phyloP scores from a whole-genome alignment of 1,140 invertebrate genomes.

The Ladona fulva region DNA sequence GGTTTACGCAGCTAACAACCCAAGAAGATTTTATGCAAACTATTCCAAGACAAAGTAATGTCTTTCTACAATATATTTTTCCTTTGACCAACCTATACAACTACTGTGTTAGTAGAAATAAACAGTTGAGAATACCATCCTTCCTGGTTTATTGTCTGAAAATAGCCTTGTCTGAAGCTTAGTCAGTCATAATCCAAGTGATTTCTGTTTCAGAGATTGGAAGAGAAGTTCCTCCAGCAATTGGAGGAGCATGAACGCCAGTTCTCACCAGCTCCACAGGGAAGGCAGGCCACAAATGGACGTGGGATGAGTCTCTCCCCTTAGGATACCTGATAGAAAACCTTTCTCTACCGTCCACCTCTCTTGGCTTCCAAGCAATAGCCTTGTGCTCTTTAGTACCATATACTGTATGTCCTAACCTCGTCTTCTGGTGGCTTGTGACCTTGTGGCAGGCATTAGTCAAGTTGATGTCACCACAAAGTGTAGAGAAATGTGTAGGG shows the following conservation, averaged over 20 bases:
- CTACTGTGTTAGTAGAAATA: too few species aligned
- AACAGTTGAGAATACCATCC: too few species aligned
- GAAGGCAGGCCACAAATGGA: not conserved
- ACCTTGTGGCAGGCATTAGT: not conserved
- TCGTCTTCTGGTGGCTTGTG: not conserved
- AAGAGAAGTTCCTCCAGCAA: slow-evolving; percentile 74
- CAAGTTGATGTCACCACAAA: not conserved
- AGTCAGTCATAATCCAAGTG: too few species aligned
- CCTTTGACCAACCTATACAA: too few species aligned
- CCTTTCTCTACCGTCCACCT: not conserved
- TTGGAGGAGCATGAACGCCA: slow-evolving; percentile 75
- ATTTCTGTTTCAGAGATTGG: slow-evolving; percentile 55
- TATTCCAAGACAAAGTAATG: too few species aligned
- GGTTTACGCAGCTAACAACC: too few species aligned
- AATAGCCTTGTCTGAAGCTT: too few species aligned
- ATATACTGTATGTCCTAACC: not conserved
- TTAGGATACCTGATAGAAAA: not conserved
- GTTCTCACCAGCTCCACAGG: slow-evolving; percentile 45
- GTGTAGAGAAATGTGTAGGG: too few species aligned
- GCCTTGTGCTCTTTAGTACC: not conserved
- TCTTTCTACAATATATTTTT: too few species aligned
- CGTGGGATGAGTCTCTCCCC: not conserved
- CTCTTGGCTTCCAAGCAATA: not conserved
- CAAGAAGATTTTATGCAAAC: too few species aligned
- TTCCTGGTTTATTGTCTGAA: too few species aligned